These are phyloP conservation scores for Scophthalmus maximus DNA, from an alignment of 2,113 vertebrate species.

Conservation along the genomic window DNA sequence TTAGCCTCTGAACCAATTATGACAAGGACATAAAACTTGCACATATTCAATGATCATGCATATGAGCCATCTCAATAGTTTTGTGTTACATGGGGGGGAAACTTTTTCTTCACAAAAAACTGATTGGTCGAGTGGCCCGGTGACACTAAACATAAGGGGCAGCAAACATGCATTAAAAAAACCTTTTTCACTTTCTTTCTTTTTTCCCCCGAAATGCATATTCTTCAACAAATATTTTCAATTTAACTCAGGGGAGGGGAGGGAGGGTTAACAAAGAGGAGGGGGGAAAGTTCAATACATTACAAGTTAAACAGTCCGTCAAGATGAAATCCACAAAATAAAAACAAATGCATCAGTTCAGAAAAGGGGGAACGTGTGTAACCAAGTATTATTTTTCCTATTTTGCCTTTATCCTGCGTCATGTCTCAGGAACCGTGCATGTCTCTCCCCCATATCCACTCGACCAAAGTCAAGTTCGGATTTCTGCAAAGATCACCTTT, in stretches of 20 bases:
- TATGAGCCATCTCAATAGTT: constrained; percentile 50
- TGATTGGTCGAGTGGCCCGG: constrained; percentile 48
- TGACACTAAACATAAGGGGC: constrained; percentile 62
- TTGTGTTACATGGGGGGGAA: constrained; percentile 41
- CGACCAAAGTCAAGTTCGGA: constrained; percentile 48
- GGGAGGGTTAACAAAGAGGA: constrained; percentile 13
- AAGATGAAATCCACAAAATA: constrained; percentile 61
- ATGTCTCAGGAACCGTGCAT: constrained; percentile 59
- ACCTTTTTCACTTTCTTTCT: constrained; percentile 19
- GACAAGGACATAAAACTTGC: constrained; percentile 58
- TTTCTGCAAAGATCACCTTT: constrained; percentile 46
- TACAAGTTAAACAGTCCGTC: constrained; percentile 61
- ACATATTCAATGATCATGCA: constrained; percentile 72
- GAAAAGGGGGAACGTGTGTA: constrained; percentile 49
- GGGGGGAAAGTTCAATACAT: constrained; percentile 38
- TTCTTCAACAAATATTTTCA: constrained; percentile 57
- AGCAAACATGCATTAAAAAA: constrained; percentile 72
- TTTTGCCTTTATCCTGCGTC: constrained; percentile 42
- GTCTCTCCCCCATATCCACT: constrained; percentile 55
- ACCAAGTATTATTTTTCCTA: constrained; percentile 65
- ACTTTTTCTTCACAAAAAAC: constrained; percentile 41
- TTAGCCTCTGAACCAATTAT: constrained; percentile 36
- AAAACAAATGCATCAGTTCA: constrained; percentile 54
- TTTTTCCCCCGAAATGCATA: constrained; percentile 54
- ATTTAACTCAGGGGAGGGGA: constrained; percentile 23